Evolutionary conservation across 2,888 invertebrate species (phyloP).

Genomic region (Platycheirus albimanus): DNA sequence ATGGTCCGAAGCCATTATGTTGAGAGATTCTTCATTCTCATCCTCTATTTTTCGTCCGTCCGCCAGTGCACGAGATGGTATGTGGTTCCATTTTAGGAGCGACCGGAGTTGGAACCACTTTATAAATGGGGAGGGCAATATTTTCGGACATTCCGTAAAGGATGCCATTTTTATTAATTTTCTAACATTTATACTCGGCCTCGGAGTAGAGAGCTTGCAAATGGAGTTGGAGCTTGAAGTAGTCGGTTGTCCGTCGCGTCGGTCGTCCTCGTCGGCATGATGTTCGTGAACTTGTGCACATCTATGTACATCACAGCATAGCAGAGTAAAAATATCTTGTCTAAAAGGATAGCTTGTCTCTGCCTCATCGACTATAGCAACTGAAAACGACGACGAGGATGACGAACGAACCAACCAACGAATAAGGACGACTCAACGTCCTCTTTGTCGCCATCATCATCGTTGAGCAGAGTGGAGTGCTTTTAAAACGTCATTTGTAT

Average conservation of each 20-base stretch:
- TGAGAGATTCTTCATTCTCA: constrained; percentile 67
- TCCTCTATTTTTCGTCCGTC: background rate
- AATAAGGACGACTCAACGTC: constrained; percentile 16
- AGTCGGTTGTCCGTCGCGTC: constrained; percentile 3
- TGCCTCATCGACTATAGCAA: background rate
- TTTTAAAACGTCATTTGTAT: constrained; percentile 75
- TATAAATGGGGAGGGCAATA: constrained; percentile 73
- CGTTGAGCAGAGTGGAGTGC: constrained; percentile 55
- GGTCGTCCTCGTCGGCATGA: background rate
- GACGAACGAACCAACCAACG: constrained; percentile 18
- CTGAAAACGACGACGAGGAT: constrained; percentile 19
- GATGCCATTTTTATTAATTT: constrained; percentile 75
- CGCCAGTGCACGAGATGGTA: constrained; percentile 5
- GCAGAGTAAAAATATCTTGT: background rate
- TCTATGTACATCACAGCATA: background rate
- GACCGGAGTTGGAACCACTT: constrained; percentile 42
- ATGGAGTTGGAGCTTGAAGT: constrained; percentile 9
- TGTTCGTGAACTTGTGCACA: constrained; percentile 27
- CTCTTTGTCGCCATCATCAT: constrained; percentile 17
- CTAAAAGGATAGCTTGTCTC: constrained; percentile 14
- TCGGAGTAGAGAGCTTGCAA: constrained; percentile 17
- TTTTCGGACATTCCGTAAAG: constrained; percentile 70
- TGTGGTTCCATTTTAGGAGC: constrained; percentile 36
- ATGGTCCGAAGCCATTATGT: constrained; percentile 75
- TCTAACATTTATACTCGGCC: constrained; percentile 74